Base-by-base conservation (phyloP, 1,140 invertebrate species). In the Diachasma alloeum region DNA sequence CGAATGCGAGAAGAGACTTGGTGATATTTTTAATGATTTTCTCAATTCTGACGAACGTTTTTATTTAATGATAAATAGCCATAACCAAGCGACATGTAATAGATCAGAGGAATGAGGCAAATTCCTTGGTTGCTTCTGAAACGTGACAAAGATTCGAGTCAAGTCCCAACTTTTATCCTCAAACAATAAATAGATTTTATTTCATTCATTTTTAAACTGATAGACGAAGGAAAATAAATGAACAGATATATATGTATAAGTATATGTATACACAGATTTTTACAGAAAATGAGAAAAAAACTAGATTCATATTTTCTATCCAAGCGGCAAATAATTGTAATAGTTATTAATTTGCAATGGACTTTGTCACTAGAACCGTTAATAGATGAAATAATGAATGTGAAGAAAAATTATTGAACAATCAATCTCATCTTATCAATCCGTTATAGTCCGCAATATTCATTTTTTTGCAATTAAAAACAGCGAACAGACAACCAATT, bases 401-500 rank as follows among this genome's bases (percentile, higher is more conserved):
- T 24, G 31, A 17, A 31, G 31, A 31, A 46, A 24, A 22, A 44
- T 71, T 42, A 71, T 63, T 59, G 36, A 37, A 73, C 42, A 74
- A 42, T 53, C 53, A 31, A 71, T 71, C 68, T 53, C 53, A 44
- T 56, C 44, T 63, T 71, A 75, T 26, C 69, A 77, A 77, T 26
- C 48, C 79, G 72, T 80, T 78, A 88, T 89, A 88, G 87, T 89
- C 86, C 83, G 83, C 88, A 88, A 89, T 87, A 89, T 87, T 89
- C 88, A 89, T 81, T 81, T 83, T 80, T 72, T 78, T 83, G 84
- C 83, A 82, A 86, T 86, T 72, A 77, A 31, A 66, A 66, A 68
- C 72, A 59, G 74, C 73, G 75, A 56, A 70, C 63, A 69, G 39
- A 85, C 80, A 85, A 87, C 84, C 83, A 88, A 87, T 83, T 87